Conservation (phyloP, 2,113 vertebrate genomes). For the Plectropomus leopardus region DNA sequence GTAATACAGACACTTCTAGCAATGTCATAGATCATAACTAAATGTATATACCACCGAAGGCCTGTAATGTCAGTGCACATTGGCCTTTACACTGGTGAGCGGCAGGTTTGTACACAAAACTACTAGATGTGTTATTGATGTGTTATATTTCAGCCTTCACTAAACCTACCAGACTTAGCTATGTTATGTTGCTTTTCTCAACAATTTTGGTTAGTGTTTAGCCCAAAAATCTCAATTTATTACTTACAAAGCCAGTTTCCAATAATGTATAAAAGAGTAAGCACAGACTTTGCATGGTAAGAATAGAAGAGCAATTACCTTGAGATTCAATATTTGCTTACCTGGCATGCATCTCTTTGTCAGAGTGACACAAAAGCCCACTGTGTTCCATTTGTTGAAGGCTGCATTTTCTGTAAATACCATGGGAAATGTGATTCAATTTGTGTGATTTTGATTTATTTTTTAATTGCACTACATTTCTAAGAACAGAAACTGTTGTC, state of each 20-base stretch:
- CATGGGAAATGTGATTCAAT: too few species aligned
- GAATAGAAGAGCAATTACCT: neutral
- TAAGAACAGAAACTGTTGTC: too few species aligned
- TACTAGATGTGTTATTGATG: neutral
- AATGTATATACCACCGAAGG: too few species aligned
- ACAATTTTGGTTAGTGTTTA: neutral
- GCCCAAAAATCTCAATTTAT: neutral
- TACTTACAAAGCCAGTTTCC: neutral
- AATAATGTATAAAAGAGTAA: neutral
- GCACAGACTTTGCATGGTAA: neutral
- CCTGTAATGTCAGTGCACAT: neutral
- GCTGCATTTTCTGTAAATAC: too few species aligned
- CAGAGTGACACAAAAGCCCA: too few species aligned
- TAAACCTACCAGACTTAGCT: neutral
- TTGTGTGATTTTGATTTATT: too few species aligned
- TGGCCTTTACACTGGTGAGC: too few species aligned
- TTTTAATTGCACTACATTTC: too few species aligned
- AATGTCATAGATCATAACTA: too few species aligned
- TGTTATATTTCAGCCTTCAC: neutral
- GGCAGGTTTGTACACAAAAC: neutral
- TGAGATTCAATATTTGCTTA: too few species aligned
- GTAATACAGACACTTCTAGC: too few species aligned
- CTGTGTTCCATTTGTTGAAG: too few species aligned
- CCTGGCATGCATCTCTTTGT: constrained; percentile 12
- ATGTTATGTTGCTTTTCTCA: neutral